These are phyloP conservation scores for Diplolepis rosae DNA, from an alignment of 2,888 invertebrate genomes.

Conservation along the genomic window DNA sequence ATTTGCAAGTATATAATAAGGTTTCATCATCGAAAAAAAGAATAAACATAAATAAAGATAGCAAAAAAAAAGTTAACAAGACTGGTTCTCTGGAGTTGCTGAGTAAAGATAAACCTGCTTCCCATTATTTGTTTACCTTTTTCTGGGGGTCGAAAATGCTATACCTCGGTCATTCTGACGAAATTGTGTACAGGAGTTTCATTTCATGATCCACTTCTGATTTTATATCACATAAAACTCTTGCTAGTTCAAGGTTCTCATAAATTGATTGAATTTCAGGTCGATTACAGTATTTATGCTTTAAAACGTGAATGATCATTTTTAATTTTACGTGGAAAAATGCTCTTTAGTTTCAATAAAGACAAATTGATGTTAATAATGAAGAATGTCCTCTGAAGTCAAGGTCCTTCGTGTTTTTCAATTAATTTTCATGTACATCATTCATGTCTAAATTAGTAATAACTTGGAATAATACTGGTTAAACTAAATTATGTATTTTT, in stretches of 20 bases:
- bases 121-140: not conserved
- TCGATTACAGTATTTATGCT: too few species aligned
- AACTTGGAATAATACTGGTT: not conserved
- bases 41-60: not conserved
- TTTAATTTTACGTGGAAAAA: not conserved
- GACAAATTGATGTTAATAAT: not conserved
- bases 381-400: not conserved
- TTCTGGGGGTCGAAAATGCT: not conserved
- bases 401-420: conserved; percentile 10
- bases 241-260: too few species aligned
- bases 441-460: not conserved
- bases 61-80: not conserved
- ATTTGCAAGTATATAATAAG: not conserved
- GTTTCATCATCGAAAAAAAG: not conserved
- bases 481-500: not conserved
- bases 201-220: not conserved
- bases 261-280: too few species aligned
- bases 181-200: not conserved
- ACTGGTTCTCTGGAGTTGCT: not conserved
- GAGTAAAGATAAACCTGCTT: not conserved
- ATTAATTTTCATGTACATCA: conserved; percentile 3
- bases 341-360: not conserved
- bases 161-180: not conserved
- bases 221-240: too few species aligned
- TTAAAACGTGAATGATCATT: not conserved